Base-by-base conservation (phyloP, 64 coral and sea anemone species). In the Stylophora pistillata region DNA sequence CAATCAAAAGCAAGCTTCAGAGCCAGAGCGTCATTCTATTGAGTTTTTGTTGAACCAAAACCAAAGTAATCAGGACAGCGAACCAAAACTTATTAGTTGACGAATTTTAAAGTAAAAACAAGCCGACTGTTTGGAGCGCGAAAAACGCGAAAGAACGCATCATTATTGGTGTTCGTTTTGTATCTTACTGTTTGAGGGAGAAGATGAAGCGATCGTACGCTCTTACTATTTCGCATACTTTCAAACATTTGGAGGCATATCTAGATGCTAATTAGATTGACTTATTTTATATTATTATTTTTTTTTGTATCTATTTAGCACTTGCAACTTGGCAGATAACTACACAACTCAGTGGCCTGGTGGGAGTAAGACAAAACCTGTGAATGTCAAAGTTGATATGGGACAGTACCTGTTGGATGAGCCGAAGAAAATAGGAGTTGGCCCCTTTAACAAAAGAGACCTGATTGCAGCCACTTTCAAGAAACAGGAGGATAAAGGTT, bases 381-480 rank as follows among this genome's bases (percentile, higher is more conserved):
- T 82, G 29, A 37, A 53, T n/a, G 73, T 82, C 23, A 52, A 59
- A 1, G 66, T 70, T 20, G 26, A 90, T 30, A 94, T 90, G 88
- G 13, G 16, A 0, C n/a, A 82, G 25, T 94, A 90, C 78, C 68
- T 94, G 29, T 33, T 81, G 16, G 63, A 26, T 4, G n/a, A 87
- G 58, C 74, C 88, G 15, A 71, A 18, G 21, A 26, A 86, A 47
- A 20, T 79, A 28, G 82, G 88, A 10, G 82, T 87, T 2, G 88
- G 93, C 16, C 66, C 34, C 58, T 94, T 90, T 55, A 94, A 94
- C 88, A 81, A 32, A 21, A 83, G 73, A 63, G 60, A 79, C 56
- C 74, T 94, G 55, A 77, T 94, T 25, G 93, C 93, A 27, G 93
- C 93, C 18, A 71, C 91, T 13, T 81, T 93, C 47, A 10, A 41